Base-by-base conservation (phyloP, 2,797 vertebrate genomes). In the Sebastes diaconus region DNA sequence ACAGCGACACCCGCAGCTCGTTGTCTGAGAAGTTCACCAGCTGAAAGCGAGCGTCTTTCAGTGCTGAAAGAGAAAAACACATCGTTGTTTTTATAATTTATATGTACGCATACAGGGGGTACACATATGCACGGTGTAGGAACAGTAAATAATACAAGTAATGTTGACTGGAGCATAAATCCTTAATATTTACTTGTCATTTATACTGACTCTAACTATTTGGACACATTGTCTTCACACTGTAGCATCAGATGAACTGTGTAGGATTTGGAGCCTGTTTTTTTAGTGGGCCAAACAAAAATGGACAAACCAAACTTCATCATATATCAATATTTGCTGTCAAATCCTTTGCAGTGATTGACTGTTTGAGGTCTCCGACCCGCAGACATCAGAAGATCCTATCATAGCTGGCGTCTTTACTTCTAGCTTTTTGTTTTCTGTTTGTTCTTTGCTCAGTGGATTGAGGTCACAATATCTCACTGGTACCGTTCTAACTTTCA, bases 21-120 rank as follows among this genome's bases (percentile, higher is more conserved):
- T 98, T 99, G 95, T 98, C 98, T 39, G 98, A 98, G 96, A 99
- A 99, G 96, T 99, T 99, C 94, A 99, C 97, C 95, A 99, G 94
- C 96, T 99, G 98, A 93, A 99, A 99, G 86, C 98, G 96, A 90
- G 97, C 96, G 93, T 99, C 98, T 93, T 99, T 99, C 91, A 99
- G 92, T 4, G 98, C 98, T 99, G 84, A 50, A n/a, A 39, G 73
- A 54, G 73, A 50, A 57, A 61, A 36, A 64, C 6, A 84, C 14
- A 70, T 2, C 5, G 5, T 0, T 4, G 4, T 3, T 1, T 34
- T 14, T 2, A 8, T 12, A 2, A 81, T 46, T 60, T 14, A 25
- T 14, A 18, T 46, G 59, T 6, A 25, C n/a, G 64, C 18, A 70
- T 1, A 16, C 24, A 20, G 27, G 20, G 3, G 2, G 5, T n/a